phyloP scores from a whole-genome alignment of 2,888 invertebrate species.

The Cyclophora albipunctata region DNA sequence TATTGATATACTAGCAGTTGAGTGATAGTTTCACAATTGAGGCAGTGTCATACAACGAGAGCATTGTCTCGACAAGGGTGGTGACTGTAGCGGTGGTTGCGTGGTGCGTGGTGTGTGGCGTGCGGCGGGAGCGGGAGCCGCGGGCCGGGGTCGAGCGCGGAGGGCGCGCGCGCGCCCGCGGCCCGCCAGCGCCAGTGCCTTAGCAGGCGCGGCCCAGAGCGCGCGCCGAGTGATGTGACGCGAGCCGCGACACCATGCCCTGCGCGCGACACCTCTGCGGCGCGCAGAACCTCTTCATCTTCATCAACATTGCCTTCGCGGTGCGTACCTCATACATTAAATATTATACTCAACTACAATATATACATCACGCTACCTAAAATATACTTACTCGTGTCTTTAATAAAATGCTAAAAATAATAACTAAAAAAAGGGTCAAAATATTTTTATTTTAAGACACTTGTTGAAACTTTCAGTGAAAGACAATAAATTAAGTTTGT shows the following conservation, averaged over 20 bases:
- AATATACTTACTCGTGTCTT: background rate
- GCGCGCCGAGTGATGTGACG: conserved; percentile 12
- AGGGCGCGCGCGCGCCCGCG: conserved; percentile 3
- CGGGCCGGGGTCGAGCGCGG: conserved; percentile 5
- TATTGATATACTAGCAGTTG: no score
- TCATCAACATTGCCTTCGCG: conserved; percentile 69
- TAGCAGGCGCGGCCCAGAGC: conserved; percentile 40
- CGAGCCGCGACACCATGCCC: conserved; percentile 33
- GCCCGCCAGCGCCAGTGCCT: conserved; percentile 44
- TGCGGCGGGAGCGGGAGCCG: conserved; percentile 4
- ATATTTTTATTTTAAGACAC: no score
- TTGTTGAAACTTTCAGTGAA: no score
- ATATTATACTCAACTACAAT: background rate
- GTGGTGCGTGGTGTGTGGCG: background rate
- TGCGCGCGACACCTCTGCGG: conserved; percentile 53
- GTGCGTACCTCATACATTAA: conserved; percentile 31
- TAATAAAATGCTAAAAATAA: no score
- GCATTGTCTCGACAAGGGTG: no score
- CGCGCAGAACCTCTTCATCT: conserved; percentile 62
- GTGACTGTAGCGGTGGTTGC: no score
- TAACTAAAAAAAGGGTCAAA: no score
- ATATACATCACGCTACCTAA: background rate
- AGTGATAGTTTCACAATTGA: no score
- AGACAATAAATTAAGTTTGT: no score
- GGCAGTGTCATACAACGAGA: no score